Conservation (phyloP, 2,797 vertebrate genomes). For the Phataginus tetradactyla region DNA sequence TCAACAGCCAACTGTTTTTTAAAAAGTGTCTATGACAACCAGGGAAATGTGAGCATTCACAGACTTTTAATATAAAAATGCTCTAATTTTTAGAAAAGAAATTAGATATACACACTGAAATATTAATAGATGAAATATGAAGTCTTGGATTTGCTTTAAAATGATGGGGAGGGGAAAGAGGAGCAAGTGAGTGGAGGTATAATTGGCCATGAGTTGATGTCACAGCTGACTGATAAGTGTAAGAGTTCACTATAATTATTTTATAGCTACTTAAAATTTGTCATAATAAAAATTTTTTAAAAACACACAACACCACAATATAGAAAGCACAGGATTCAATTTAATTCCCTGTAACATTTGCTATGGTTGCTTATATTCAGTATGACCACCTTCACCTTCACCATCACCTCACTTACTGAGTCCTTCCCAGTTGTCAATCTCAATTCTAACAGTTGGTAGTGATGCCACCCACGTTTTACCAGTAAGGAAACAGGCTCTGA, state of each 20-base stretch:
- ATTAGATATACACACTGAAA: not conserved
- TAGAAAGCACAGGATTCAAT: not conserved
- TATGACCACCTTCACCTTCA: not conserved
- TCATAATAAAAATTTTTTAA: not conserved
- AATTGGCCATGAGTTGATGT: not conserved
- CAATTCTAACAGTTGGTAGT: not conserved
- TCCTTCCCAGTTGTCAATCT: not conserved
- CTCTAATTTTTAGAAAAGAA: constrained; percentile 36
- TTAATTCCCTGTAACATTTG: not conserved
- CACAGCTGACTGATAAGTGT: not conserved
- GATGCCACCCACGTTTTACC: not conserved
- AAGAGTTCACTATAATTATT: not conserved
- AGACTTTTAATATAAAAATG: not conserved
- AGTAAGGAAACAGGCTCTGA: not conserved
- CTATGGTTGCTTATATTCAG: not conserved
- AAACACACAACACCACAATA: not conserved
- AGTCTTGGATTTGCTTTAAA: not conserved
- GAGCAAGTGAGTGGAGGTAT: not conserved
- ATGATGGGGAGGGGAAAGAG: not conserved
- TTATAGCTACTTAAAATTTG: not conserved
- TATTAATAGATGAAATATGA: not conserved
- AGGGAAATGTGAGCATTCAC: not conserved
- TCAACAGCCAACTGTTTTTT: not conserved
- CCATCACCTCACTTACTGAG: too few species aligned
- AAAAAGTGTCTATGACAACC: not conserved